Conservation (phyloP, 2,797 vertebrate species). For the Sebastes itinus region DNA sequence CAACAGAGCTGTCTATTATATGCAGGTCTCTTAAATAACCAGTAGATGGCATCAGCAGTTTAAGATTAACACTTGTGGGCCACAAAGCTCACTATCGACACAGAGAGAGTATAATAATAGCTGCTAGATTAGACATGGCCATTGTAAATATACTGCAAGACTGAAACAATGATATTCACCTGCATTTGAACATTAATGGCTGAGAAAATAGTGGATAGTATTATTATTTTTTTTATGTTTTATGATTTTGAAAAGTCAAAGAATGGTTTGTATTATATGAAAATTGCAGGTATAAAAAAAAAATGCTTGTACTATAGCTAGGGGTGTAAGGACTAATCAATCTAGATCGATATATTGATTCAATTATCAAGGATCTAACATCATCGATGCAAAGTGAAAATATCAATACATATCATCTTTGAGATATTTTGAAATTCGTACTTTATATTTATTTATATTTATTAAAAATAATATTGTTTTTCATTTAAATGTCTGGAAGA, state of each 20-base stretch:
- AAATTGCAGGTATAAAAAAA: background rate
- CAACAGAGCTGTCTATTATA: constrained; percentile 34
- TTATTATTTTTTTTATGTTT: background rate
- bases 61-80: constrained; percentile 49
- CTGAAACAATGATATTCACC: background rate
- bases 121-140: background rate
- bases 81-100: constrained; percentile 11
- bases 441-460: too few species aligned
- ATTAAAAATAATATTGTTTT: too few species aligned
- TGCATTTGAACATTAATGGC: background rate
- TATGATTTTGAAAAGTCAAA: background rate
- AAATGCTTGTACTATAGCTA: too few species aligned
- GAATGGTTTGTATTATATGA: background rate
- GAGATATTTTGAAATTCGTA: too few species aligned
- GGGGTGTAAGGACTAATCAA: too few species aligned
- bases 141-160: background rate
- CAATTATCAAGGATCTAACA: too few species aligned
- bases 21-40: constrained; percentile 64
- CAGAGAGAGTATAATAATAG: background rate
- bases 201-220: background rate
- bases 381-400: too few species aligned
- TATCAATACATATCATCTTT: too few species aligned
- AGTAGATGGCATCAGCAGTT: constrained; percentile 78
- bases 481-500: too few species aligned
- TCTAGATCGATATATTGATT: too few species aligned